Evolutionary conservation across 2,113 vertebrate species (phyloP).

Genomic region (Mugil cephalus): DNA sequence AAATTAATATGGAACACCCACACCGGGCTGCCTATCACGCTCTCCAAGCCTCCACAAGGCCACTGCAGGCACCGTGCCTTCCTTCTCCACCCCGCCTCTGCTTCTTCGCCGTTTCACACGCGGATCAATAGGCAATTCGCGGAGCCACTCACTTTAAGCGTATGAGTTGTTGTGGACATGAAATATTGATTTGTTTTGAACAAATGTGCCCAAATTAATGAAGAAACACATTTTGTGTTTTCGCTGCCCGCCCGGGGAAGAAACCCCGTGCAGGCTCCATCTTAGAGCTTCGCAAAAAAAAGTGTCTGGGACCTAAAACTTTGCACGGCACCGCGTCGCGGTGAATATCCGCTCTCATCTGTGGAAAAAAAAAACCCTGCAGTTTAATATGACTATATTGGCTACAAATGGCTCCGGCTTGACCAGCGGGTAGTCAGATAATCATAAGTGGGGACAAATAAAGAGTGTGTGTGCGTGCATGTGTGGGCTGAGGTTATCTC

Average conservation of each 20-base stretch:
- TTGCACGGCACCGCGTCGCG: not conserved
- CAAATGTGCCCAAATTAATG: constrained; percentile 78
- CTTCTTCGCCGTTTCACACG: constrained; percentile 53
- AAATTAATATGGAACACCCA: constrained; percentile 72
- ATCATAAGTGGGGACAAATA: not conserved
- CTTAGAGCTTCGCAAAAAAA: not conserved
- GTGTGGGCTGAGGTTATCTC: constrained; percentile 42
- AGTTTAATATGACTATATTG: not conserved
- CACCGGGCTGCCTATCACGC: constrained; percentile 46
- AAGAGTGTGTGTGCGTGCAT: not conserved
- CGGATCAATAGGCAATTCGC: constrained; percentile 81
- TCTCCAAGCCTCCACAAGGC: constrained; percentile 58
- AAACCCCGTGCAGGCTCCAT: no score
- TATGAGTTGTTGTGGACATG: constrained; percentile 79
- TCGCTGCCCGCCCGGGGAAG: not conserved
- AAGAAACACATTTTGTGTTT: constrained; percentile 52
- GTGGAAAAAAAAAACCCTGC: not conserved
- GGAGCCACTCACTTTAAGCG: constrained; percentile 71
- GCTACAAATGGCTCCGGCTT: not conserved
- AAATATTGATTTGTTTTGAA: constrained; percentile 78
- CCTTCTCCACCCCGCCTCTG: constrained; percentile 13
- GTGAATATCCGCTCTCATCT: not conserved
- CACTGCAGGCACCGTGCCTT: constrained; percentile 56
- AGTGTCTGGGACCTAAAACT: not conserved
- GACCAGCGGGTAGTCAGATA: constrained; percentile 10